These are phyloP conservation scores for Sthenelais limicola DNA, from an alignment of 2,888 invertebrate genomes.

Conservation along the genomic window DNA sequence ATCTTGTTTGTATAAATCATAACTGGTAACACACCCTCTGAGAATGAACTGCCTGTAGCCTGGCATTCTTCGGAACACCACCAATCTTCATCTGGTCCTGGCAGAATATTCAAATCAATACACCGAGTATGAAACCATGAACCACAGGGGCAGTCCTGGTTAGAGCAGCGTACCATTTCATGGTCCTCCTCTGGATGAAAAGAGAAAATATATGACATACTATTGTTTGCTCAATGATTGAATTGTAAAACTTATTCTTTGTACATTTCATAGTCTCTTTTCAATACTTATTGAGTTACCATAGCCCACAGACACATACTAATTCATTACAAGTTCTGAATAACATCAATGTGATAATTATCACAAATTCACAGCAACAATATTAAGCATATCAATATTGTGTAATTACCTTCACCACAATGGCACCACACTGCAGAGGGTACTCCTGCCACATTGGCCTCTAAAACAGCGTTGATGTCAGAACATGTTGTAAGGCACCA, in stretches of 20 bases:
- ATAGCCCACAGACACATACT: background rate
- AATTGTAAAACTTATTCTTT: too few species aligned
- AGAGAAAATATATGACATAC: too few species aligned
- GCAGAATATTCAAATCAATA: background rate
- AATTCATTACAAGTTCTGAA: too few species aligned
- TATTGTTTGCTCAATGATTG: too few species aligned
- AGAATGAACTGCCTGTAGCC: background rate
- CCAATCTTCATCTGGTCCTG: background rate
- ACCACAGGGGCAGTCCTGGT: background rate
- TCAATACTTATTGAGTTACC: too few species aligned
- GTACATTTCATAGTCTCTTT: too few species aligned
- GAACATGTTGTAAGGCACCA: background rate
- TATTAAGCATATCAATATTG: too few species aligned
- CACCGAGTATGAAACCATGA: constrained; percentile 10
- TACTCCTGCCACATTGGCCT: background rate
- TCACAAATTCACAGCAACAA: too few species aligned
- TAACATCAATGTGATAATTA: too few species aligned
- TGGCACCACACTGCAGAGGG: background rate
- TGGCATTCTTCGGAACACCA: constrained; percentile 24
- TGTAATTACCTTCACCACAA: constrained; percentile 15
- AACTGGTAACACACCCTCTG: too few species aligned
- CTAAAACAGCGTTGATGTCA: constrained; percentile 1
- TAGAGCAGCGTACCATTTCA: constrained; percentile 10
- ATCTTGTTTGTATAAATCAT: too few species aligned
- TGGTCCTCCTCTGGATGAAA: too few species aligned